Conservation (phyloP, 1,140 invertebrate genomes). For the Hesperophylax magnus region DNA sequence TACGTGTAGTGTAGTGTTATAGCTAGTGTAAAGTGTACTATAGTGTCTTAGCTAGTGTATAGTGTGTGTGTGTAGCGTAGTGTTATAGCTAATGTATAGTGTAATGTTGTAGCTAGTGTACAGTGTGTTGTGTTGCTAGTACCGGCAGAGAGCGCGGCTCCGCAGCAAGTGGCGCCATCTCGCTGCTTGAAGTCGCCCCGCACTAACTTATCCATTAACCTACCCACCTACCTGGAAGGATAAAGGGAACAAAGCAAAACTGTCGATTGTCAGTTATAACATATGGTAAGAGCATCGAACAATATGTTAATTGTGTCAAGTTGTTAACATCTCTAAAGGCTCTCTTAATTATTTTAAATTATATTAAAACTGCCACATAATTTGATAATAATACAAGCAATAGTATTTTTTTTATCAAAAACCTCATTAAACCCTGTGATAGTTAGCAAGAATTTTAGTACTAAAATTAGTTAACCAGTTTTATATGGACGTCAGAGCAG, state of each 20-base stretch:
- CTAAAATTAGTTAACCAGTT: no score
- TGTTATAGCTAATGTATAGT: conserved; percentile 44
- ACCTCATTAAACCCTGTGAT: no score
- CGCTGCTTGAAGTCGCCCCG: conserved; percentile 68
- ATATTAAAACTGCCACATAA: no score
- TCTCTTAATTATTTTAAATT: no score
- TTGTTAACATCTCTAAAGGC: not conserved
- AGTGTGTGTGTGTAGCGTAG: no score
- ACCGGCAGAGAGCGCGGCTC: conserved; percentile 65
- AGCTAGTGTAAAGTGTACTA: conserved; percentile 61
- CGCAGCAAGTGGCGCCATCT: conserved; percentile 58
- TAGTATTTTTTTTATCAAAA: no score
- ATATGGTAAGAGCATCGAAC: not conserved
- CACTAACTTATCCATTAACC: conserved; percentile 59
- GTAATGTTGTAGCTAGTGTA: not conserved
- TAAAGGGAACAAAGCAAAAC: conserved; percentile 63
- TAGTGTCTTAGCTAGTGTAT: no score
- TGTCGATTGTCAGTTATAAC: conserved; percentile 67
- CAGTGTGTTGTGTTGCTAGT: conserved; percentile 62
- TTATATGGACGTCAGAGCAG: no score
- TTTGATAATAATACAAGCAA: no score
- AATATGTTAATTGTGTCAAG: not conserved
- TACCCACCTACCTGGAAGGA: conserved; percentile 58
- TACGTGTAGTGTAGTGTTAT: conserved; percentile 47
- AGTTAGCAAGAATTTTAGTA: no score